phyloP scores from a whole-genome alignment of 2,888 invertebrate species.

The Augochlorella aurata region DNA sequence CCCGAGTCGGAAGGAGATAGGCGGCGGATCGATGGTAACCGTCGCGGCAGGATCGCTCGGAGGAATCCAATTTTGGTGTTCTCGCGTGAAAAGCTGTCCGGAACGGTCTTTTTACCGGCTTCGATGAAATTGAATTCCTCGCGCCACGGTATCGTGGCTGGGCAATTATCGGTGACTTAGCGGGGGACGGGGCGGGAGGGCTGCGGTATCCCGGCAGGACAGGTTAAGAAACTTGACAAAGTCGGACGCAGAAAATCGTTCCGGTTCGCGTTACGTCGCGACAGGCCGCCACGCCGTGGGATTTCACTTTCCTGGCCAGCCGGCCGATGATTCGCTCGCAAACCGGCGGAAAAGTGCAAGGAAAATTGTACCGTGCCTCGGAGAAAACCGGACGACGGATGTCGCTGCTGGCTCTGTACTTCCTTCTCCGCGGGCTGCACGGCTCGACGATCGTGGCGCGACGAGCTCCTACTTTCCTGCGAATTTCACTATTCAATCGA shows the following conservation, averaged over 20 bases:
- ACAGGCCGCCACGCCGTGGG: conserved; percentile 30
- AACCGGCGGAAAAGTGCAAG: background rate
- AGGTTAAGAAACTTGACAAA: conserved; percentile 43
- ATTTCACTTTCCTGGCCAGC: conserved; percentile 42
- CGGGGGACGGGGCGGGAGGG: background rate
- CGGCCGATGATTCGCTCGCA: background rate
- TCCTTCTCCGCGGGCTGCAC: conserved; percentile 8
- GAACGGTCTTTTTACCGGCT: conserved; percentile 21
- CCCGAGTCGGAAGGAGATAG: background rate
- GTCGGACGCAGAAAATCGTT: conserved; percentile 38
- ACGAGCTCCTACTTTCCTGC: conserved; percentile 66
- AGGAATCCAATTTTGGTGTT: conserved; percentile 32
- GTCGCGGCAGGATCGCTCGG: conserved; percentile 10
- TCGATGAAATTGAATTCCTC: conserved; percentile 44
- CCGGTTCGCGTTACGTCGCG: conserved; percentile 35
- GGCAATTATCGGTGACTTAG: conserved; percentile 51
- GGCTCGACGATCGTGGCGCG: background rate
- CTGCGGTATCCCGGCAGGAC: background rate
- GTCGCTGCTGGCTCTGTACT: conserved; percentile 9
- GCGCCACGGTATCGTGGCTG: conserved; percentile 5
- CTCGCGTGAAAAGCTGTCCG: conserved; percentile 26
- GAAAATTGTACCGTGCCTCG: background rate
- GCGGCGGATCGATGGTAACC: background rate
- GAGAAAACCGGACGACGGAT: background rate
- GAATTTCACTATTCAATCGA: conserved; percentile 65